Evolutionary conservation across 2,888 invertebrate genomes (phyloP).

Genomic region (Baronia brevicornis): DNA sequence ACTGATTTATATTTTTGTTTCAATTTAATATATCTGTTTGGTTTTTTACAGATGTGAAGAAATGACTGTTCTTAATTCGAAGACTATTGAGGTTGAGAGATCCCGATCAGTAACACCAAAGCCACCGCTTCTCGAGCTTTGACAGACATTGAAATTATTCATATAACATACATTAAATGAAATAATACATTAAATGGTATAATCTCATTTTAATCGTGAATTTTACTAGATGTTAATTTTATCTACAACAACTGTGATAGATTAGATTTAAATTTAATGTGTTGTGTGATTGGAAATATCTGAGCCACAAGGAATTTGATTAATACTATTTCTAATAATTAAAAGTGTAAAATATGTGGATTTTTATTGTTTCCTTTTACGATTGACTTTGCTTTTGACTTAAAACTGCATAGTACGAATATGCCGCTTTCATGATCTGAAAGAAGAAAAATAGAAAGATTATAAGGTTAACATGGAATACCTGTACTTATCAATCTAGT

Average conservation of each 20-base stretch:
- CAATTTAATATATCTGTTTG: no score
- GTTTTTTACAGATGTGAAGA: slow-evolving; percentile 59
- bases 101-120: slow-evolving; percentile 55
- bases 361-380: background rate
- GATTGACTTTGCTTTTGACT: no score
- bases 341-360: slow-evolving; percentile 6
- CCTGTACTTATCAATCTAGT: no score
- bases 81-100: slow-evolving; percentile 43
- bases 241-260: slow-evolving; percentile 66
- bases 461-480: no score
- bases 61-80: slow-evolving; percentile 58
- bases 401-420: slow-evolving; percentile 55
- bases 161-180: no score
- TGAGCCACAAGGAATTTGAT: slow-evolving; percentile 7
- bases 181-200: no score
- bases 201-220: slow-evolving; percentile 23
- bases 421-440: slow-evolving; percentile 64
- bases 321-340: slow-evolving; percentile 8
- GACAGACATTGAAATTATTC: slow-evolving; percentile 21
- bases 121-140: slow-evolving; percentile 57
- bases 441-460: slow-evolving; percentile 28
- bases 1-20: no score
- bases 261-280: slow-evolving; percentile 36
- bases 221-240: slow-evolving; percentile 42
- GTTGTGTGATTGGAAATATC: slow-evolving; percentile 16